Percentiles rank a stretch among this genome's conserved stretches.
These are phyloP conservation scores for Parapristionchus giblindavisi DNA, from an alignment of 2,888 invertebrate genomes.

Conservation along the genomic window DNA sequence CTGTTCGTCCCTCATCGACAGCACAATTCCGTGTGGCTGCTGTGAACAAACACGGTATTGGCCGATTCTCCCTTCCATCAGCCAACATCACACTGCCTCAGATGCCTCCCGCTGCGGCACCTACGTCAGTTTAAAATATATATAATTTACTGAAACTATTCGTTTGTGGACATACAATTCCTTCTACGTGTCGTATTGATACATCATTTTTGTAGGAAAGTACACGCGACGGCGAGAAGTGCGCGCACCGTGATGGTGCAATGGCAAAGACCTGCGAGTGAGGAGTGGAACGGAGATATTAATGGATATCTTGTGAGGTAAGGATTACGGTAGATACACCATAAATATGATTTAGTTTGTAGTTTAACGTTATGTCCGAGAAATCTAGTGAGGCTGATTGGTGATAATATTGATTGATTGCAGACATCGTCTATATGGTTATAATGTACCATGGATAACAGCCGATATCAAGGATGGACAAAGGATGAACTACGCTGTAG, in stretches of 20 bases:
- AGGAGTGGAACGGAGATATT: conserved; percentile 93
- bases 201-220: conserved; percentile 75
- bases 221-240: conserved; percentile 91
- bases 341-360: background rate
- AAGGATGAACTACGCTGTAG: conserved; percentile 87
- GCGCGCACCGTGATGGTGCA: conserved; percentile 94
- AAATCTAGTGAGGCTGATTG: background rate
- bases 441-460: conserved; percentile 88
- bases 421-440: conserved; percentile 81
- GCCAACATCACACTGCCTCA: conserved; percentile 86
- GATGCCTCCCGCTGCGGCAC: conserved; percentile 91
- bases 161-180: no score
- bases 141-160: no score
- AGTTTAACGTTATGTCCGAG: background rate
- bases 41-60: conserved; percentile 93
- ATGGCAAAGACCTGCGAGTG: conserved; percentile 92
- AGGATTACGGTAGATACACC: background rate
- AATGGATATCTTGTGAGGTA: conserved; percentile 91
- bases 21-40: conserved; percentile 97
- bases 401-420: background rate
- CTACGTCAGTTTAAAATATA: conserved; percentile 74
- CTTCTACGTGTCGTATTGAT: background rate
- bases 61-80: conserved; percentile 85
- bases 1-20: conserved; percentile 89
- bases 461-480: conserved; percentile 88